Conservation (phyloP, 2,113 vertebrate genomes). For the human region DNA sequence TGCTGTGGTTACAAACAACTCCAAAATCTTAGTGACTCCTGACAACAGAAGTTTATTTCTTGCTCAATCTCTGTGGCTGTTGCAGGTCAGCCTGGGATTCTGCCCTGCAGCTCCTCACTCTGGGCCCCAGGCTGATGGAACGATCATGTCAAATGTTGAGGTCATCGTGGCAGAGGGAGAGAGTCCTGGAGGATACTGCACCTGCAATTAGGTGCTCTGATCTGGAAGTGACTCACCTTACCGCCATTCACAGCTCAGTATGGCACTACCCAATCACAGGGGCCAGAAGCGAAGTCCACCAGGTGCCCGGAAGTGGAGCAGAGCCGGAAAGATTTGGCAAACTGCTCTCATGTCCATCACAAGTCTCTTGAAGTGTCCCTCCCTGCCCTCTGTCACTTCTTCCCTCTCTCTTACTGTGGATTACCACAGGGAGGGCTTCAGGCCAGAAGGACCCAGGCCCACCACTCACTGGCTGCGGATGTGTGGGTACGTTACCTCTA, state of each 20-base stretch:
- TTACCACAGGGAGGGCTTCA: neutral
- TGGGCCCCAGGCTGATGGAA: neutral
- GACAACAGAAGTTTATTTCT: neutral
- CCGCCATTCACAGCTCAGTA: neutral
- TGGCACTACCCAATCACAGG: neutral
- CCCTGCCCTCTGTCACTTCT: too few relatives aligned
- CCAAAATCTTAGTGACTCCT: neutral
- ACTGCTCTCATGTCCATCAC: neutral
- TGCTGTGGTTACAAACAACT: neutral
- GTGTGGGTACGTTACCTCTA: neutral
- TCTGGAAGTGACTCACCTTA: neutral
- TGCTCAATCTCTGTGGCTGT: neutral
- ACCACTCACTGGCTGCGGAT: neutral
- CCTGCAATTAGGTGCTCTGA: neutral
- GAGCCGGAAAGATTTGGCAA: neutral
- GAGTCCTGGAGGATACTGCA: neutral
- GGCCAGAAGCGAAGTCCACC: neutral
- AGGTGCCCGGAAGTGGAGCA: neutral
- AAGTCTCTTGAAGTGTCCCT: neutral
- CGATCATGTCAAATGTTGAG: neutral
- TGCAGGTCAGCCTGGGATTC: neutral
- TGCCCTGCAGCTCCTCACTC: neutral
- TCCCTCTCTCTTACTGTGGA: neutral
- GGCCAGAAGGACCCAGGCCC: too few relatives aligned
- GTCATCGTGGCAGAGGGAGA: neutral